Percentiles rank a stretch among this genome's conserved stretches.
phyloP scores from a whole-genome alignment of 2,888 invertebrate species.

The Dolichomitus sp. region DNA sequence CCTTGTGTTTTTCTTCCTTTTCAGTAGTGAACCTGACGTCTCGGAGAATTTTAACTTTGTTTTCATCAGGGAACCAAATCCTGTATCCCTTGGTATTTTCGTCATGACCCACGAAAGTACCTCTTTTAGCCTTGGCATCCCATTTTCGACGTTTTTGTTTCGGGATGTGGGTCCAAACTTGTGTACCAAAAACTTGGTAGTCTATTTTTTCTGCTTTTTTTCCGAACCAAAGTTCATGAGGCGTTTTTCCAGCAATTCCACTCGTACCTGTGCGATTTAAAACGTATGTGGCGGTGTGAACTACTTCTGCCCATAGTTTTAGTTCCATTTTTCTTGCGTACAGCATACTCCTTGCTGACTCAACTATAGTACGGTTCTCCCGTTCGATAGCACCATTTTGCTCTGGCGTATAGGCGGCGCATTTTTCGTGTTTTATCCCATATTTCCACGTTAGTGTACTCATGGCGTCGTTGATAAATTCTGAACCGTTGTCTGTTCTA shows the following conservation, averaged over 20 bases:
- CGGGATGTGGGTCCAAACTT: conserved; percentile 74
- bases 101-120: conserved; percentile 77
- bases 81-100: background rate
- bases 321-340: conserved; percentile 60
- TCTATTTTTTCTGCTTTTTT: conserved; percentile 34
- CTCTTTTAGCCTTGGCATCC: conserved; percentile 61
- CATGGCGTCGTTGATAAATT: conserved; percentile 61
- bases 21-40: too few relatives aligned
- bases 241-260: conserved; percentile 51
- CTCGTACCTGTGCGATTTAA: conserved; percentile 64
- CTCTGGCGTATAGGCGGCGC: conserved; percentile 65
- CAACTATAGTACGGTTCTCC: conserved; percentile 77
- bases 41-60: background rate
- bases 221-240: conserved; percentile 64
- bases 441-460: background rate
- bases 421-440: conserved; percentile 64
- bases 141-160: conserved; percentile 37
- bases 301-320: conserved; percentile 65
- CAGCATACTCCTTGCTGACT: conserved; percentile 68
- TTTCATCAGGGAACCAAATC: background rate
- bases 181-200: conserved; percentile 64
- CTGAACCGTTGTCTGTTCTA: conserved; percentile 64
- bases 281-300: conserved; percentile 59
- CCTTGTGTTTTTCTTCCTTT: too few relatives aligned
- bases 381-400: conserved; percentile 73